A percentile compares a stretch with the other conserved stretches of the same genome.
phyloP scores from a whole-genome alignment of 2,888 invertebrate genomes.

The Allacma fusca region DNA sequence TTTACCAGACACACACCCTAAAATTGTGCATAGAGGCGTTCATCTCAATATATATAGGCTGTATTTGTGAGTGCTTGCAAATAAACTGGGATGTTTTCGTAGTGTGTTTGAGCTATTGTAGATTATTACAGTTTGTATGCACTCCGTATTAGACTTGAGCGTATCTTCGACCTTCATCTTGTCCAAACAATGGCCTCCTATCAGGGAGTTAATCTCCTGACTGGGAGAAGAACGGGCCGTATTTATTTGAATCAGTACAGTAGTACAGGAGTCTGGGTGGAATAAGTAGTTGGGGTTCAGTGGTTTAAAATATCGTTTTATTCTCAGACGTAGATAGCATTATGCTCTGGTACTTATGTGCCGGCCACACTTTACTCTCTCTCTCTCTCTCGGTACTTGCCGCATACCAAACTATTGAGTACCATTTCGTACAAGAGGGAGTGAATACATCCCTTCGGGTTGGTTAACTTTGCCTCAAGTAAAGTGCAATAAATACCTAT shows the following conservation, averaged over 20 bases:
- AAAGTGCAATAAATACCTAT: constrained; percentile 23
- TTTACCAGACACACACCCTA: background rate
- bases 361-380: no score
- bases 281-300: background rate
- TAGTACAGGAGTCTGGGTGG: background rate
- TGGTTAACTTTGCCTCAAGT: background rate
- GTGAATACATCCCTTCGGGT: background rate
- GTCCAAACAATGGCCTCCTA: background rate
- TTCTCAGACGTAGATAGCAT: no score
- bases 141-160: background rate
- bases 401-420: no score
- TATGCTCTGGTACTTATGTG: no score
- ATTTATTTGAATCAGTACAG: background rate
- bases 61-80: no score
- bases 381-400: no score
- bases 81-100: no score
- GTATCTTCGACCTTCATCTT: background rate
- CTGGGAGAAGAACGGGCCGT: background rate
- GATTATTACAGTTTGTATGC: background rate
- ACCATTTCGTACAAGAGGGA: no score
- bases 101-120: no score
- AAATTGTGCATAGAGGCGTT: no score
- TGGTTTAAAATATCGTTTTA: no score
- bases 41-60: no score
- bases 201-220: constrained; percentile 2